Conservation (phyloP, 92 coral and sea anemone species). For the Umimayanthus chanpuru region DNA sequence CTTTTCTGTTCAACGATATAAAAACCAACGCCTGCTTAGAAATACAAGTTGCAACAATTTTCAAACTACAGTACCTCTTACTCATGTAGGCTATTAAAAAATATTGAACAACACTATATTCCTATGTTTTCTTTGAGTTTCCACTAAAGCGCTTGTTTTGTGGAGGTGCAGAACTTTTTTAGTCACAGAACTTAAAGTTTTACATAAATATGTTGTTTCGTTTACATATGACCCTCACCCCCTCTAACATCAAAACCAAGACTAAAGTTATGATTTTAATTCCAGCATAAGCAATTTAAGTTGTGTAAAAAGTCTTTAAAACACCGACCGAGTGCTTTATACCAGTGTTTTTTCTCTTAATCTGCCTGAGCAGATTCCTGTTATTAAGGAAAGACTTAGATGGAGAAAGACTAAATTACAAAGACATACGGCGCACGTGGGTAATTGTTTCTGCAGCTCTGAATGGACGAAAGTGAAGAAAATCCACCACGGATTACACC, state of each 20-base stretch:
- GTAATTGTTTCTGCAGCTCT: background rate
- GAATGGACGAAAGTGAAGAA: background rate
- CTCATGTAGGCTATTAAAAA: background rate
- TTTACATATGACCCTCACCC: too few species aligned
- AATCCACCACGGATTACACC: background rate
- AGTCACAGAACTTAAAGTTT: background rate
- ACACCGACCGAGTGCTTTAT: background rate
- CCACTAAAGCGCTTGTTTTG: background rate
- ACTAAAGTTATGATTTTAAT: background rate
- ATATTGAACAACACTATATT: too few species aligned
- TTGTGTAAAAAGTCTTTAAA: too few species aligned
- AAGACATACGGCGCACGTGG: background rate
- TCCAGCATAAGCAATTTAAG: background rate
- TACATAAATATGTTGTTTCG: too few species aligned
- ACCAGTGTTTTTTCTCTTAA: background rate
- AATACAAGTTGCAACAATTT: background rate
- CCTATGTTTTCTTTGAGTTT: background rate
- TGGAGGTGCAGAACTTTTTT: background rate
- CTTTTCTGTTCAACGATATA: background rate
- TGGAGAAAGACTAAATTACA: too few species aligned
- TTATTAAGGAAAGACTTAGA: background rate
- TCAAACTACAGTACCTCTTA: background rate
- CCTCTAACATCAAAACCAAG: too few species aligned
- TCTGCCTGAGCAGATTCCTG: background rate
- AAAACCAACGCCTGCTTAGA: background rate